A percentile compares a stretch with the other conserved stretches of the same genome.
Conservation (phyloP, 2,888 invertebrate species). For the Drosophila subquinaria region DNA sequence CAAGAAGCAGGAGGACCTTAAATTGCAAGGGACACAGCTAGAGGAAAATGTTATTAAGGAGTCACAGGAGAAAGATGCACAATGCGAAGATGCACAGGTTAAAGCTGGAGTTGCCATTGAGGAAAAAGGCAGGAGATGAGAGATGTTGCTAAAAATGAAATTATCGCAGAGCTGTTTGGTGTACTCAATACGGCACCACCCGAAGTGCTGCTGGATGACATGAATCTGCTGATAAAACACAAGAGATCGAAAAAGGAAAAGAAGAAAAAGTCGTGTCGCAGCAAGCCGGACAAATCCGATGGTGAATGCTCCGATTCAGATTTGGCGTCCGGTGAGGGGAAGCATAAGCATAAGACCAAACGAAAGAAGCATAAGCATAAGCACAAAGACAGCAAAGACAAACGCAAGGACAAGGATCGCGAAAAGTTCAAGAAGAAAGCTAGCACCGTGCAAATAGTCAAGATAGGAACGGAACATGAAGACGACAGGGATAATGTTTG, state of each 20-base stretch:
- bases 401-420: conserved; percentile 65
- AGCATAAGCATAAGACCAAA: conserved; percentile 80
- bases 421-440: conserved; percentile 59
- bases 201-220: conserved; percentile 86
- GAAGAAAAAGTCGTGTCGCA: conserved; percentile 76
- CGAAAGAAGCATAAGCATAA: conserved; percentile 70
- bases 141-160: conserved; percentile 86
- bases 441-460: too few species aligned
- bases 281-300: conserved; percentile 50
- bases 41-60: too few species aligned
- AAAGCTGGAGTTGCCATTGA: neutral
- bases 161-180: conserved; percentile 93
- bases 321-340: conserved; percentile 39
- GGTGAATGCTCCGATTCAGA: conserved; percentile 66
- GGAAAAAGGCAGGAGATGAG: too few species aligned
- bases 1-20: too few species aligned
- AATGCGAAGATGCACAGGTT: too few species aligned
- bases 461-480: too few species aligned
- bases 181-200: conserved; percentile 89
- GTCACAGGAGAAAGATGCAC: too few species aligned
- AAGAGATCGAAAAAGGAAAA: conserved; percentile 84
- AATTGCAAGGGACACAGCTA: too few species aligned
- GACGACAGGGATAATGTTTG: too few species aligned
- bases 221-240: conserved; percentile 82
- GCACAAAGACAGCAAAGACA: conserved; percentile 63